Evolutionary conservation across 1,140 invertebrate species (phyloP).

Genomic region (Hylaeus anthracinus): DNA sequence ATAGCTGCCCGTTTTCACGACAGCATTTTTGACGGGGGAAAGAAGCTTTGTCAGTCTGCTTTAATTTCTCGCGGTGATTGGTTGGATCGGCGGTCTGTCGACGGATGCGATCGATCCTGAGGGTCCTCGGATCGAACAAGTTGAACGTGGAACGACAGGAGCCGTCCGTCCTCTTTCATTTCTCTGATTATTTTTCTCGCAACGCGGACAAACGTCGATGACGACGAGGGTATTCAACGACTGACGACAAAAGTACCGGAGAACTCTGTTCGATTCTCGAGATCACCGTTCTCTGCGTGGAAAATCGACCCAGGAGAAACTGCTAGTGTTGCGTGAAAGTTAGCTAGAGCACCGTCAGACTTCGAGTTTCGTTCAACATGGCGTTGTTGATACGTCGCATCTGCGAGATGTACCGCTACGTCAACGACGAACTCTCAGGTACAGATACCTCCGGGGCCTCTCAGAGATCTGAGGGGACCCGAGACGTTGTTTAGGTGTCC

Average conservation of each 20-base stretch:
- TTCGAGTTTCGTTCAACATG: background rate
- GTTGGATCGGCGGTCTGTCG: conserved; percentile 52
- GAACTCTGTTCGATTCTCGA: no score
- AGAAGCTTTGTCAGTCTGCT: conserved; percentile 66
- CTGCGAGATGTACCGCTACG: conserved; percentile 9
- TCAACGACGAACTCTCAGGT: conserved; percentile 42
- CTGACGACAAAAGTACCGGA: no score
- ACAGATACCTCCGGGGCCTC: background rate
- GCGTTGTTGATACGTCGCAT: conserved; percentile 18
- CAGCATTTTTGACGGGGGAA: conserved; percentile 31
- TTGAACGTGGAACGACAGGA: no score
- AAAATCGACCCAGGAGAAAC: background rate
- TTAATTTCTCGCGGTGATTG: conserved; percentile 60
- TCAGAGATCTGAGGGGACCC: no score
- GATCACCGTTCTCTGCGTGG: no score
- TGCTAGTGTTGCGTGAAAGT: background rate
- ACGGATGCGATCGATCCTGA: background rate
- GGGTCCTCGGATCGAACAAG: background rate
- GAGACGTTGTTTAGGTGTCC: no score
- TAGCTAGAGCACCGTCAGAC: background rate
- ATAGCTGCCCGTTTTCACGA: conserved; percentile 39
- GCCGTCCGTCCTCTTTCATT: no score
- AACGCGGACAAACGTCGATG: no score
- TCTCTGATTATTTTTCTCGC: no score
- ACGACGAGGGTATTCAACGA: no score